Evolutionary conservation across 2,888 invertebrate genomes (phyloP).

Genomic region (Trissonchulus latispiculum): DNA sequence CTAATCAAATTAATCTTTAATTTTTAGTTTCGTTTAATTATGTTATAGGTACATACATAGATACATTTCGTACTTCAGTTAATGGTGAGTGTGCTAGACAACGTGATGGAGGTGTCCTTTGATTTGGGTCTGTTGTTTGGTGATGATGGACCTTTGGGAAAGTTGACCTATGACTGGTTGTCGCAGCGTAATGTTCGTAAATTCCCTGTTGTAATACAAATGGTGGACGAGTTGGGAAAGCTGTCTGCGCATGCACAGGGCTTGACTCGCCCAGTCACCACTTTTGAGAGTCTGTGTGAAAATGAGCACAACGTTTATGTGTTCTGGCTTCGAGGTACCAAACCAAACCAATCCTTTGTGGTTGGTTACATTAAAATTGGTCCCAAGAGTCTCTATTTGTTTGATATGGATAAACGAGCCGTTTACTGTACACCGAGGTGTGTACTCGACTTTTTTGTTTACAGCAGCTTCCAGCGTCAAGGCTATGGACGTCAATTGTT

Average conservation of each 20-base stretch:
- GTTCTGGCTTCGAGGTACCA: constrained; percentile 33
- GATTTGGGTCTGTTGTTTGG: not conserved
- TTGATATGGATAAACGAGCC: constrained; percentile 10
- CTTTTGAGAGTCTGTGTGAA: constrained; percentile 37
- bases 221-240: constrained; percentile 23
- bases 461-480: constrained; percentile 68
- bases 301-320: constrained; percentile 36
- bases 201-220: constrained; percentile 8
- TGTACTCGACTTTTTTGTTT: constrained; percentile 82
- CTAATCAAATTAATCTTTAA: no score
- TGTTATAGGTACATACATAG: no score
- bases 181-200: constrained; percentile 6
- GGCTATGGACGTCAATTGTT: constrained; percentile 75
- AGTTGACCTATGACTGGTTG: not conserved
- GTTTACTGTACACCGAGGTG: constrained; percentile 59
- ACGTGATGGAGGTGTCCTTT: not conserved
- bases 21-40: no score
- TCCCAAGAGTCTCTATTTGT: constrained; percentile 70
- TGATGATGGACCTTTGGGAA: not conserved
- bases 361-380: constrained; percentile 80
- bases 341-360: constrained; percentile 28
- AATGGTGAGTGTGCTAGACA: no score
- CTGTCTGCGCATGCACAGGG: constrained; percentile 33
- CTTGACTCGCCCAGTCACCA: constrained; percentile 34
- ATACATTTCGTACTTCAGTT: no score